Evolutionary conservation across 2,113 vertebrate genomes (phyloP).

Genomic region (Rousettus leschenaultii): DNA sequence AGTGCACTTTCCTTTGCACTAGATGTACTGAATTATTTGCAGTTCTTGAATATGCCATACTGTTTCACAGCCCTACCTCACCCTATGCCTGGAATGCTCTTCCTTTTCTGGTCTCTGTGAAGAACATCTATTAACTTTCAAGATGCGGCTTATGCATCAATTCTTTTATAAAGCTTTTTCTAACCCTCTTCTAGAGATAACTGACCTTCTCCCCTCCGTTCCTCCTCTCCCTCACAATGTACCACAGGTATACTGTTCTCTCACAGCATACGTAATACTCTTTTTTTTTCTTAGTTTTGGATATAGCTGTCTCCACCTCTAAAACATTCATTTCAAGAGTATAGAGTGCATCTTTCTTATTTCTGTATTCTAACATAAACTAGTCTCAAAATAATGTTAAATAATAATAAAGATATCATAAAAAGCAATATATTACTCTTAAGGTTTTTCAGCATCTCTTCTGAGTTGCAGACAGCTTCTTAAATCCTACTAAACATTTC

Average conservation of each 20-base stretch:
- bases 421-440: neutral
- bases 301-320: neutral
- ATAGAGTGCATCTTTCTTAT: neutral
- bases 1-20: neutral
- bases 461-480: neutral
- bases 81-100: neutral
- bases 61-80: neutral
- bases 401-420: neutral
- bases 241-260: neutral
- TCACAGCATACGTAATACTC: neutral
- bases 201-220: neutral
- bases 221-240: neutral
- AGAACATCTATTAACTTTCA: neutral
- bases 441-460: neutral
- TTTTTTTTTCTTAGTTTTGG: neutral
- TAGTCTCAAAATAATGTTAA: neutral
- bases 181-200: neutral
- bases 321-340: slow-evolving; percentile 1
- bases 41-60: neutral
- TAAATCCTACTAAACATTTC: neutral
- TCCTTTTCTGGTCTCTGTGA: neutral
- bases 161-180: neutral
- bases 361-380: slow-evolving; percentile 15
- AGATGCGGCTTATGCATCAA: neutral
- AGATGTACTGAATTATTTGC: neutral